Percentiles rank a stretch among this genome's conserved stretches.
Conservation (phyloP, 2,888 invertebrate species). For the Cabera pusaria region DNA sequence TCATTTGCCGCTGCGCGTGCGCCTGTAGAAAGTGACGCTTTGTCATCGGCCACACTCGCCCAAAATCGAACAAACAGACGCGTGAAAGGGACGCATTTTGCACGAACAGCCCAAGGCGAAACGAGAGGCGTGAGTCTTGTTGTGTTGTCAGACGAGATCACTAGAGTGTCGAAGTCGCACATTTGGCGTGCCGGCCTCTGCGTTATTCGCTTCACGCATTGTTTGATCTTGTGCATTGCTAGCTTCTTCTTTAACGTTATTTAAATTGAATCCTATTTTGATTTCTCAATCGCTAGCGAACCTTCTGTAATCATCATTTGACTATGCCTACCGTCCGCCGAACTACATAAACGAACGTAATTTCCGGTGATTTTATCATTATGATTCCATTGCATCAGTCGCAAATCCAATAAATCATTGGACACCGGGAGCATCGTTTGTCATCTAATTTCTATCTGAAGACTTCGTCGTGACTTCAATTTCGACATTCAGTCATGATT, state of each 20-base stretch:
- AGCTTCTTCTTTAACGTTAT: constrained; percentile 41
- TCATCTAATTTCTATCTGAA: constrained; percentile 18
- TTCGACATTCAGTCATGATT: constrained; percentile 14
- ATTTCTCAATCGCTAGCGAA: constrained; percentile 34
- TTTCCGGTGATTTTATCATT: constrained; percentile 63
- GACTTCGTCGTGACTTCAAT: constrained; percentile 10
- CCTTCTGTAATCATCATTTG: constrained; percentile 37
- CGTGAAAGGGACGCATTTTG: constrained; percentile 44
- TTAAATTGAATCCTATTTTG: constrained; percentile 6
- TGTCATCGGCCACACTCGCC: constrained; percentile 57
- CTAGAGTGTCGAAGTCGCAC: constrained; percentile 39
- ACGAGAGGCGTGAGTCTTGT: constrained; percentile 41
- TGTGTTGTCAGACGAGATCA: constrained; percentile 27
- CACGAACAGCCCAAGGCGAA: constrained; percentile 30
- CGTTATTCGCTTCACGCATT: constrained; percentile 42
- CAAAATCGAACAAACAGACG: constrained; percentile 64
- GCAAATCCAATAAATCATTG: constrained; percentile 33
- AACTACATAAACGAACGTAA: constrained; percentile 57
- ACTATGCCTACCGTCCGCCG: constrained; percentile 45
- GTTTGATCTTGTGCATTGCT: constrained; percentile 51
- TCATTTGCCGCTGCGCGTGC: constrained; percentile 77
- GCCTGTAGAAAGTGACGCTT: constrained; percentile 76
- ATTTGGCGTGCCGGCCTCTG: constrained; percentile 52
- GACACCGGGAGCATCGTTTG: constrained; percentile 20
- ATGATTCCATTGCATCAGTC: constrained; percentile 48